Conservation (phyloP, 2,113 vertebrate species). For the Triplophysa rosa region DNA sequence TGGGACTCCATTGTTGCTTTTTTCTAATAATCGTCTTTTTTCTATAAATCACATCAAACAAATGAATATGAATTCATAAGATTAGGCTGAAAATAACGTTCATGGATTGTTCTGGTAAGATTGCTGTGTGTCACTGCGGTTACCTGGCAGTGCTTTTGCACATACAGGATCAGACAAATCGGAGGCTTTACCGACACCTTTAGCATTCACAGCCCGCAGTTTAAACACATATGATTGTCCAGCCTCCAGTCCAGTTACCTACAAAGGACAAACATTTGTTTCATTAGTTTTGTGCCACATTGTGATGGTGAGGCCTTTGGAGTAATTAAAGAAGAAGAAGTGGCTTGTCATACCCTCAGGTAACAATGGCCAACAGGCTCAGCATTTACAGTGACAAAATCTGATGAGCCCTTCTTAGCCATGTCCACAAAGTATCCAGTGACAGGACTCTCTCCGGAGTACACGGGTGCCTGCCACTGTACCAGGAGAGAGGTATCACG, state of each 20-base stretch:
- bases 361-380: constrained; percentile 76
- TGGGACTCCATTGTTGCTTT: no score
- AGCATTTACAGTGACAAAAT: constrained; percentile 81
- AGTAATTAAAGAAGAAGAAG: background rate
- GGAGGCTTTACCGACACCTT: constrained; percentile 82
- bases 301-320: no score
- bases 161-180: constrained; percentile 85
- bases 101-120: background rate
- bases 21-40: no score
- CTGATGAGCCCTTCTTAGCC: constrained; percentile 78
- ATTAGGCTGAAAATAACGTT: background rate
- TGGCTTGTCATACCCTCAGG: constrained; percentile 77
- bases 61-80: no score
- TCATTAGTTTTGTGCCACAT: background rate
- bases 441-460: constrained; percentile 78
- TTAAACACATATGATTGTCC: constrained; percentile 89
- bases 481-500: constrained; percentile 86
- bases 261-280: background rate
- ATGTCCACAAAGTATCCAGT: constrained; percentile 90
- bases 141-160: constrained; percentile 85
- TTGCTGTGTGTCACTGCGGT: background rate
- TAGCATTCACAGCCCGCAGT: constrained; percentile 83
- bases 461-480: constrained; percentile 90
- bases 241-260: constrained; percentile 81
- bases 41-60: no score